Conservation (phyloP, 2,888 invertebrate species). For the Euplagia quadripunctaria region DNA sequence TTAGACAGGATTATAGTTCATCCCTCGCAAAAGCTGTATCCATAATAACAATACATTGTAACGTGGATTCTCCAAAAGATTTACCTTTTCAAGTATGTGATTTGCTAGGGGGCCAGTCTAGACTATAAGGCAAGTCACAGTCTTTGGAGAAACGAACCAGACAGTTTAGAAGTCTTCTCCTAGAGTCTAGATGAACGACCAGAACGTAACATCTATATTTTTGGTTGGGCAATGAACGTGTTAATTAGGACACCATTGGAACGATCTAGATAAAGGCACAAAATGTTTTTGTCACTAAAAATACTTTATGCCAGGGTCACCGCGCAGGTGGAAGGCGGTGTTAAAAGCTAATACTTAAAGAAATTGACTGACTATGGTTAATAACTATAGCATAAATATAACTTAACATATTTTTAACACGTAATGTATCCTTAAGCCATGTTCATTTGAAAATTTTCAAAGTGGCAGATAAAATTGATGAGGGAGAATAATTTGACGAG, state of each 20-base stretch:
- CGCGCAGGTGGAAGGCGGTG: not conserved
- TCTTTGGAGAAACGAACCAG: too few species aligned
- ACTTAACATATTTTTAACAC: not conserved
- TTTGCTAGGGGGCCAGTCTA: too few species aligned
- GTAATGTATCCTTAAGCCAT: not conserved
- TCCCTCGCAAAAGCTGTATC: too few species aligned
- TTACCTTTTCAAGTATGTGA: too few species aligned
- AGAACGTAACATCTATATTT: not conserved
- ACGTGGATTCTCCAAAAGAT: too few species aligned
- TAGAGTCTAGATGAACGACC: too few species aligned
- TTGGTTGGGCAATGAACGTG: too few species aligned
- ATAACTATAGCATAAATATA: not conserved
- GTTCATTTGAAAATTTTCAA: slow-evolving; percentile 11
- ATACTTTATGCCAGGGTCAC: not conserved
- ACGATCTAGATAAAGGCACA: not conserved
- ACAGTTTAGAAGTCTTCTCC: too few species aligned
- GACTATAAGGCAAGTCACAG: too few species aligned
- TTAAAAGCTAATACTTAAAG: not conserved
- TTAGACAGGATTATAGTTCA: too few species aligned
- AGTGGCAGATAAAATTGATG: slow-evolving; percentile 22
- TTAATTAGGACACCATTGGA: not conserved
- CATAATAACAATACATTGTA: too few species aligned
- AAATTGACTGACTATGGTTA: not conserved
- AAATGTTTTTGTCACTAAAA: not conserved
- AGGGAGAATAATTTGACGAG: slow-evolving; percentile 16